Evolutionary conservation across 2,888 invertebrate species (phyloP), one percentile per base, ranked within the genome.

Genomic region (Luffia ferchaultella): DNA sequence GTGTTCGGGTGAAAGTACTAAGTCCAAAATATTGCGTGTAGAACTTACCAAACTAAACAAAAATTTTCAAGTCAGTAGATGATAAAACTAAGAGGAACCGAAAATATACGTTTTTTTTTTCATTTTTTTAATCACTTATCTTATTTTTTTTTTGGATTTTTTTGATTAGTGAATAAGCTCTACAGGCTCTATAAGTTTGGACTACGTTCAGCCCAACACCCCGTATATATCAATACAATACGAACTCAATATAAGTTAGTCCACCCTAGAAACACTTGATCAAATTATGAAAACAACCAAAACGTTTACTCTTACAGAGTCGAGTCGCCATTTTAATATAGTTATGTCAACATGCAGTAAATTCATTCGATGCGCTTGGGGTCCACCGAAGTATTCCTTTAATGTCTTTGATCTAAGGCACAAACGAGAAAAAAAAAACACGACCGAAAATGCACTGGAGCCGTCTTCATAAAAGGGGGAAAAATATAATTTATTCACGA

Each of bases 401-500:
- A 63, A 75, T 65, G 75, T 65, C 78, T 80, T 83, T 82, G 82
- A 82, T 80, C 76, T 74, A 64, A 16, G 69, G 67, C 30, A 62
- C 67, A 67, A 72, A 73, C 68, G 70, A 70, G 67, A 61, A 67
- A 71, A 49, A 70, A 73, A 74, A 77, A 78, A 74, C 59, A 70
- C 69, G 74, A 70, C 73, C 73, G 71, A 74, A 80, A 83, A 82
- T 79, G 82, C 80, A 83, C 78, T 82, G 73, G 71, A 76, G 67
- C 73, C 73, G 78, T 80, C 82, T 82, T 82, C 74, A 80, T 82
- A 77, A 79, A 76, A 73, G 77, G 77, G n/a, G 68, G 73, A 70
- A 71, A 74, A 78, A 79, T 79, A 80, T 83, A 80, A 83, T 82
- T 83, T 83, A 83, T 83, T 83, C 82, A 83, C 70, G 74, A 79